Evolutionary conservation across 2,888 invertebrate genomes (phyloP), one percentile per base, ranked within the genome.

Genomic region (Hoplodrina ambigua): DNA sequence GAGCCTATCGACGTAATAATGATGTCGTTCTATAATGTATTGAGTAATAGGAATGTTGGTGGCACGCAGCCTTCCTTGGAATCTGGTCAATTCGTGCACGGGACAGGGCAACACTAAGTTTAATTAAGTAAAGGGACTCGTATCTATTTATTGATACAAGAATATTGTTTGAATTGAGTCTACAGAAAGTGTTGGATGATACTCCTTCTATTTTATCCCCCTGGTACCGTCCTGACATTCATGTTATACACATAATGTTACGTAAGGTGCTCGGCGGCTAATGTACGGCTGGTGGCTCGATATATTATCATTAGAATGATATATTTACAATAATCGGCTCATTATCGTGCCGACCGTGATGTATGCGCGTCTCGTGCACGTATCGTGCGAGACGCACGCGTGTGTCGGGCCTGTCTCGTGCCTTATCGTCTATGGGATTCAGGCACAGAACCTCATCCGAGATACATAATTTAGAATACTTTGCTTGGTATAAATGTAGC

Each of bases 291-390:
- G 11, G 19, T 20, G 57, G 19, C 54, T 25, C 73, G 54, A 85
- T 89, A 85, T 84, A 82, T 89, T 86, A 87, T 85, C 85, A 78
- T 87, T 84, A 87, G 60, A 59, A 66, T 79, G 83, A 88, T 89
- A 85, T 86, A 83, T 89, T 83, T 74, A 71, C 72, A 84, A 85
- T 88, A 87, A 85, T 82, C 86, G 80, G 66, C 73, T 87, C 86
- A 87, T 89, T 90, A 89, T 80, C 80, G 84, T 85, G 78, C 65
- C 46, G 5, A 30, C 4, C n/a, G 54, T 79, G 89, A 89, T 88
- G 84, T 88, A 89, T 82, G 82, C 37, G 58, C 53, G 49, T 30
- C 52, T 41, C 41, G 1, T 10, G 41, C 41, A 41, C n/a, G n/a
- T n/a, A n/a, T n/a, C n/a, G n/a, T n/a, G n/a, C n/a, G n/a, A 11